Evolutionary conservation across 2,888 invertebrate genomes (phyloP), one percentile per base, ranked within the genome.

Genomic region (Apamea monoglypha): DNA sequence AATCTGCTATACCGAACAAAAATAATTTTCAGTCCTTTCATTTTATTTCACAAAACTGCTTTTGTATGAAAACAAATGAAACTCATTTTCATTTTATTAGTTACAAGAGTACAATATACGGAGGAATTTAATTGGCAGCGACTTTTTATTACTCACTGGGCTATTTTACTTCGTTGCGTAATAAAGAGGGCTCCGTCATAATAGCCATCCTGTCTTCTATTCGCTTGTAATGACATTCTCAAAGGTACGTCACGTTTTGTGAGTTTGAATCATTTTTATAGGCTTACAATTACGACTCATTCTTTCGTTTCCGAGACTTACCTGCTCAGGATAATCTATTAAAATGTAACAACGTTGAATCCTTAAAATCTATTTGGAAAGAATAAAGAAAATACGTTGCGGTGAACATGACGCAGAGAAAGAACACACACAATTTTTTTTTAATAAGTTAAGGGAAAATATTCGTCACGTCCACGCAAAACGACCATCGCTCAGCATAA

Each of bases 141-240:
- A 81, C 78, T 83, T 89, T 88, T 88, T 90, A 90, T 90, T 83
- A 83, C 87, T 69, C 40, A 56, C 81, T 81, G 80, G 80, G 81
- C 81, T 83, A 85, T 85, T 90, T 89, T 76, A 85, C 74, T 76
- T 81, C 76, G 74, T 85, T 76, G 77, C 80, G 87, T 87, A 87
- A 87, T 88, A 88, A 88, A 88, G 88, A 85, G 81, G 80, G 83
- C 78, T 82, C 78, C 78, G 73, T 85, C 71, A 87, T 88, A 87
- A 88, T 85, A 78, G 78, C 76, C 80, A 82, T 90, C 81, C 90
- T 90, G 89, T 69, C 87, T 80, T 86, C 90, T 89, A 85, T 90
- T 89, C 78, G 79, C 80, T 79, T 79, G 87, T 90, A 82, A 90
- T 83, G 89, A 85, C 80, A 78, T 88, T 87, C 90, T 90, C 85